phyloP scores from a whole-genome alignment of 2,888 invertebrate species.

The Thymelicus sylvestris region DNA sequence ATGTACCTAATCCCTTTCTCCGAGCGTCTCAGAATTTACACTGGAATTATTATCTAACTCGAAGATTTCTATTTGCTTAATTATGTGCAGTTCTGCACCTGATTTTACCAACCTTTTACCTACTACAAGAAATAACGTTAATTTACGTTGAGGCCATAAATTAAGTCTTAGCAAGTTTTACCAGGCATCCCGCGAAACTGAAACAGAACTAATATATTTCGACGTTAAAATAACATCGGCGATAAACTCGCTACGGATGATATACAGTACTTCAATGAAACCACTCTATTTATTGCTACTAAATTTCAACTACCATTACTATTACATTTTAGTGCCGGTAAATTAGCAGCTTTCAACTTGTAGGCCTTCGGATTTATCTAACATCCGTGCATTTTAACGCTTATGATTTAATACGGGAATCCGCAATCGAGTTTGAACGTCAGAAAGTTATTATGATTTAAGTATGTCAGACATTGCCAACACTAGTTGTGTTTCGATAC shows the following conservation, averaged over 20 bases:
- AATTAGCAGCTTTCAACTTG: conserved; percentile 26
- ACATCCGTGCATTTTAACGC: conserved; percentile 6
- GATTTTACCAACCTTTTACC: too few species aligned
- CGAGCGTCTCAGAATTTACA: too few species aligned
- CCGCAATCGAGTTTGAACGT: not conserved
- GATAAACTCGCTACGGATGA: conserved; percentile 32
- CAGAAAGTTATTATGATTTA: not conserved
- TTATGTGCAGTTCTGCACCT: too few species aligned
- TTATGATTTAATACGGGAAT: conserved; percentile 5
- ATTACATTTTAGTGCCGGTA: conserved; percentile 24
- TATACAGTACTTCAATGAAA: conserved; percentile 36
- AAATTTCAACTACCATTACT: conserved; percentile 32
- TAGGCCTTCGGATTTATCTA: not conserved
- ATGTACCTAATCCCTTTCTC: too few species aligned
- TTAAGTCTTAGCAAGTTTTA: conserved; percentile 17
- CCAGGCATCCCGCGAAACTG: conserved; percentile 16
- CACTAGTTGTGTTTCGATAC: not conserved
- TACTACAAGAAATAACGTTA: not conserved
- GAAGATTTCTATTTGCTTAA: too few species aligned
- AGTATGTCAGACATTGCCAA: not conserved
- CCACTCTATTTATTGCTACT: conserved; percentile 36
- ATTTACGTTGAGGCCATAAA: not conserved
- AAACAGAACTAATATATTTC: conserved; percentile 21
- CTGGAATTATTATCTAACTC: too few species aligned
- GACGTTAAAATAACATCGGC: conserved; percentile 9